phyloP scores from a whole-genome alignment of 2,888 invertebrate genomes.

The Xylophagus ater region DNA sequence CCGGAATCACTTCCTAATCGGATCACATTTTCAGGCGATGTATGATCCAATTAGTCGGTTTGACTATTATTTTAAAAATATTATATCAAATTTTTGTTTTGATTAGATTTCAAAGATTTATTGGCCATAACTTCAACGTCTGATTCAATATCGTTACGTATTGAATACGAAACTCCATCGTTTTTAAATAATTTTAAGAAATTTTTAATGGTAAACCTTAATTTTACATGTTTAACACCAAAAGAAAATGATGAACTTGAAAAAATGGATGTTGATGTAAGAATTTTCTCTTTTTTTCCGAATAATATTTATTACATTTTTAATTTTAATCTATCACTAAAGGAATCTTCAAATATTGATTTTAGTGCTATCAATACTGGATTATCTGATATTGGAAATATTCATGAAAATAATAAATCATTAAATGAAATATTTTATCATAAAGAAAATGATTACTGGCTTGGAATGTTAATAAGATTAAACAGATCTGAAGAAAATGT shows the following conservation, averaged over 20 bases:
- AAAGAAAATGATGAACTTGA: not conserved
- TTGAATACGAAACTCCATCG: constrained; percentile 4
- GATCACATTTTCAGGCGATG: too few species aligned
- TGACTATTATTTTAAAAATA: too few species aligned
- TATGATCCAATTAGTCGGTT: too few species aligned
- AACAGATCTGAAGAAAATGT: not conserved
- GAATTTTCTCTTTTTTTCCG: too few species aligned
- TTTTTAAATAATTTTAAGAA: constrained; percentile 5
- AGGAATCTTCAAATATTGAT: not conserved
- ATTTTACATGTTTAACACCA: constrained; percentile 8
- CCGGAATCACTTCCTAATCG: too few species aligned
- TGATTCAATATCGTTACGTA: not conserved
- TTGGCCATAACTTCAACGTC: constrained; percentile 14
- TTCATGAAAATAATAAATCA: not conserved
- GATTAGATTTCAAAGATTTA: constrained; percentile 15
- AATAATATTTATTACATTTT: not conserved
- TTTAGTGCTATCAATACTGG: not conserved
- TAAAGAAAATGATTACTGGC: constrained; percentile 3
- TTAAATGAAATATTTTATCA: constrained; percentile 3
- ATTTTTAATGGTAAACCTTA: constrained; percentile 9
- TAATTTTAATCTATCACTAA: not conserved
- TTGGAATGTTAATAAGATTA: constrained; percentile 9
- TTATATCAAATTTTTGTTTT: constrained; percentile 1
- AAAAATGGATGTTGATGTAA: constrained; percentile 12
- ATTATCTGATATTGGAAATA: not conserved